Evolutionary conservation across 2,113 vertebrate genomes (phyloP).

Genomic region (Crotalus horridus): DNA sequence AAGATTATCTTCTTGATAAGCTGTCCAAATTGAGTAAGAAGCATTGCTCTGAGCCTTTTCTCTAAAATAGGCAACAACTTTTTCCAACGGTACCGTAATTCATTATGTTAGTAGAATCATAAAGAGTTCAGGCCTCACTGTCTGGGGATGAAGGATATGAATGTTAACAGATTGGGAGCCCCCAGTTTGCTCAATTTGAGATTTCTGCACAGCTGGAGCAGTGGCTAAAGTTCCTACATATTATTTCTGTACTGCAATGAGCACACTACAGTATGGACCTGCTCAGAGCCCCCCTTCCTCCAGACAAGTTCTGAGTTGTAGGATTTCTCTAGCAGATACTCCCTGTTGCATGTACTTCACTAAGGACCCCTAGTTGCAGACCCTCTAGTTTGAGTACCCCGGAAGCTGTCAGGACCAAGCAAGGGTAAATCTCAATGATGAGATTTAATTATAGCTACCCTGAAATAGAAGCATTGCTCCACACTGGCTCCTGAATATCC

Average conservation of each 20-base stretch:
- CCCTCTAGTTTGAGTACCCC: background rate
- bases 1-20: background rate
- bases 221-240: background rate
- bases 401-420: background rate
- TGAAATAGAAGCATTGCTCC: background rate
- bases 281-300: background rate
- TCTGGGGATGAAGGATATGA: background rate
- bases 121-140: background rate
- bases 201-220: background rate
- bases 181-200: background rate
- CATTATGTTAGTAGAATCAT: background rate
- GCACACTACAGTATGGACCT: background rate
- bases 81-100: background rate
- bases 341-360: background rate
- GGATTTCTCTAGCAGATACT: background rate
- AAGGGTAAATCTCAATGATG: background rate
- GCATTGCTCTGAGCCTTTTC: background rate
- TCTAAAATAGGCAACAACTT: background rate
- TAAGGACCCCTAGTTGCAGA: background rate
- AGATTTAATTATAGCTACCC: background rate
- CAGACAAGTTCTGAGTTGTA: background rate
- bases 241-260: background rate
- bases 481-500: background rate
- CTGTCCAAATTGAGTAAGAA: background rate
- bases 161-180: background rate